Evolutionary conservation across 2,113 vertebrate species (phyloP).

Genomic region (Diadophis punctatus): DNA sequence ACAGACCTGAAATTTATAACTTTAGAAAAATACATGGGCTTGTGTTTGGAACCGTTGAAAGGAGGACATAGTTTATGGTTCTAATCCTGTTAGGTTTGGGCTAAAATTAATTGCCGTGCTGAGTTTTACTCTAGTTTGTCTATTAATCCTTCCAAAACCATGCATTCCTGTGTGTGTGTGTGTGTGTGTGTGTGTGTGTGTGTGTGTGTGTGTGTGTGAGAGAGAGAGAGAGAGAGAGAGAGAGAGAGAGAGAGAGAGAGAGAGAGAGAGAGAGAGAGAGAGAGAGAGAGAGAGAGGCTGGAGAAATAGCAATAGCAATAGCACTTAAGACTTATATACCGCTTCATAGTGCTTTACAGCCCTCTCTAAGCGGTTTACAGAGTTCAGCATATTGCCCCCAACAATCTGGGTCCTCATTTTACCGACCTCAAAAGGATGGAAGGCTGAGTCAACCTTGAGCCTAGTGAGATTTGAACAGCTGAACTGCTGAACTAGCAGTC

Average conservation of each 20-base stretch:
- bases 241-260: background rate
- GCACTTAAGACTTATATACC: no score
- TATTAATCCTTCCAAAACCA: constrained; percentile 19
- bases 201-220: no score
- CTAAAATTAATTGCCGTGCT: constrained; percentile 1
- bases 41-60: constrained; percentile 1
- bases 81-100: background rate
- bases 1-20: background rate
- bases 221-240: no score
- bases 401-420: no score
- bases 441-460: no score
- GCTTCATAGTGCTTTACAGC: no score
- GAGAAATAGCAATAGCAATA: no score
- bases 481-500: no score
- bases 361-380: no score
- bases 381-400: no score
- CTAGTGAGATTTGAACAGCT: no score
- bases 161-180: background rate
- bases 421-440: no score
- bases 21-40: constrained; percentile 3
- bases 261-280: background rate
- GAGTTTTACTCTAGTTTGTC: constrained; percentile 15
- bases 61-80: background rate
- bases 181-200: background rate
- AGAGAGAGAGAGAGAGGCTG: background rate